Base-by-base conservation (phyloP, 2,797 vertebrate genomes). In the Gambusia yucatana region DNA sequence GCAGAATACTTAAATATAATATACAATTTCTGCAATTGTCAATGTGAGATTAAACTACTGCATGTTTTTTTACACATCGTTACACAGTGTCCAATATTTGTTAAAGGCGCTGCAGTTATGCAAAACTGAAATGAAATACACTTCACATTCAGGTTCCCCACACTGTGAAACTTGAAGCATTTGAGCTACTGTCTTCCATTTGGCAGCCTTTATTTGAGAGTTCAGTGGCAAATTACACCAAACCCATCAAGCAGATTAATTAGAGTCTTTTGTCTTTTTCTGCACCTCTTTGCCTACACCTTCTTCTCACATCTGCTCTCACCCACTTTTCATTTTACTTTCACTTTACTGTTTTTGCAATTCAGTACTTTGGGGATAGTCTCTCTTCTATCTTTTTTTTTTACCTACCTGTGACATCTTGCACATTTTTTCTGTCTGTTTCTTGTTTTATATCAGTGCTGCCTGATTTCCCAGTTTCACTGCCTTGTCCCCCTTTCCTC, bases 181-280 rank as follows among this genome's bases (percentile, higher is more conserved):
- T 57, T 57, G 43, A 22, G 43, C 70, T 85, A 41, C n/a, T 22
- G 36, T 76, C 50, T 83, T 76, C 74, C 73, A 77, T 77, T 50
- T n/a, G 17, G 2, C n/a, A 48, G 50, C 30, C 48, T 72, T 86
- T 50, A 72, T 79, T 78, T 72, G 70, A 67, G 77, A 55, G 11
- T 75, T 80, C 57, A 55, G 33, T 80, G 69, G 46, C 3, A 50
- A 57, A 70, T 28, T 30, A n/a, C 41, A 50, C 46, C 52, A 52
- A 76, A 79, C n/a, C 28, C 25, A 17, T 75, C 67, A 48, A 65
- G 33, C 46, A 72, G 73, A 86, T 84, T 80, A 88, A 90, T 76
- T 57, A 47, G 77, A 73, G 74, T 71, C 57, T 70, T 79, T 79
- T n/a, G 47, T 79, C 55, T 72, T 39, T 77, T 70, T 73, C 76